phyloP scores from a whole-genome alignment of 1,140 invertebrate species.

The Leguminivora glycinivorella region DNA sequence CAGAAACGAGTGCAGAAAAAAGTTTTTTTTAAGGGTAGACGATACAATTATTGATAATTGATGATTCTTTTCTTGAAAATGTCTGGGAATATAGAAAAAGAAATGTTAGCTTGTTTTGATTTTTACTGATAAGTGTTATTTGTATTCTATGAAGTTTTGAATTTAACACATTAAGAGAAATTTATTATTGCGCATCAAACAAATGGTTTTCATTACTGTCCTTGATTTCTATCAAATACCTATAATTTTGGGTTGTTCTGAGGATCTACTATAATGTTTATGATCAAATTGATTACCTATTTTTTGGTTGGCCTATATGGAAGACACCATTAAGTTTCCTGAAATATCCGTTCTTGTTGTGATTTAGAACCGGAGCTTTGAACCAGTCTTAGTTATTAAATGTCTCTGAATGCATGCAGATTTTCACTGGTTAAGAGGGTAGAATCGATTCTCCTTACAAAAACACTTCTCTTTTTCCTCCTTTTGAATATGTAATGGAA shows the following conservation, averaged over 20 bases:
- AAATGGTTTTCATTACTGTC: not conserved
- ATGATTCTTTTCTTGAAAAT: not conserved
- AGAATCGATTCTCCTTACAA: no score
- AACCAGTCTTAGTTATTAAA: not conserved
- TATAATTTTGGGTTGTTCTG: not conserved
- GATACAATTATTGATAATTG: not conserved
- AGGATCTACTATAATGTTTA: not conserved
- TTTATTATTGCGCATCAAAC: not conserved
- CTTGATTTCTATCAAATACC: constrained; percentile 4
- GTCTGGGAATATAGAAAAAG: not conserved
- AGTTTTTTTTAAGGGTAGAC: not conserved
- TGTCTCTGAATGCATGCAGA: not conserved
- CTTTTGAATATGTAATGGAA: no score
- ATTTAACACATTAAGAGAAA: constrained; percentile 18
- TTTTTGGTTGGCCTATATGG: constrained; percentile 2
- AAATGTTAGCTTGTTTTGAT: not conserved
- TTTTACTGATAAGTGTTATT: not conserved
- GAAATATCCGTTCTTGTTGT: no score
- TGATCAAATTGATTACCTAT: no score
- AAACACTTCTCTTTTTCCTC: no score
- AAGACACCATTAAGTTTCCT: no score
- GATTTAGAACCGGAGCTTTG: no score
- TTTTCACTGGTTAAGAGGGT: not conserved
- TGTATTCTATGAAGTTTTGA: not conserved
- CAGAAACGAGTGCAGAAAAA: not conserved